A percentile compares a stretch with the other conserved stretches of the same genome.
phyloP scores from a whole-genome alignment of 2,113 vertebrate species.

The Corvus cornix region DNA sequence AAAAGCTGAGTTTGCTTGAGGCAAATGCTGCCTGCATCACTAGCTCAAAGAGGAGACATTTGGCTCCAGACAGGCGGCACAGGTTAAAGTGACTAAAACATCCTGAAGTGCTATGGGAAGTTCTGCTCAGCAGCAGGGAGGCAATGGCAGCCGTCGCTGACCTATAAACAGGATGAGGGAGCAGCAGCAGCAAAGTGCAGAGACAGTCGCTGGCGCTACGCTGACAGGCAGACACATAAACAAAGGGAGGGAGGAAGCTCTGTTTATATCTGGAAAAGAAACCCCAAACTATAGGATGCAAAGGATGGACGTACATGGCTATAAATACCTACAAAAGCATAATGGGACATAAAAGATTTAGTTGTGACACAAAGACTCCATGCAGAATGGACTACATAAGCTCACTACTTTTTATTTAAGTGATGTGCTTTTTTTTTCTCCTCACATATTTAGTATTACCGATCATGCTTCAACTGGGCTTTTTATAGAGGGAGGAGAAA shows the following conservation, averaged over 20 bases:
- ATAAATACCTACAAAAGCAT: slow-evolving; percentile 63
- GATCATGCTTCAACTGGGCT: not conserved
- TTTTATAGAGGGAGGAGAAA: not conserved
- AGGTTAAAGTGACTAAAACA: slow-evolving; percentile 50
- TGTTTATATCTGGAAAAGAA: slow-evolving; percentile 67
- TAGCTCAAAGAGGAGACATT: not conserved
- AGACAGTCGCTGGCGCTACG: slow-evolving; percentile 45
- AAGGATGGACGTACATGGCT: slow-evolving; percentile 3
- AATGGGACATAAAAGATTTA: slow-evolving; percentile 19
- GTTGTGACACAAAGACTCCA: not conserved
- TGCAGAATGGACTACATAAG: not conserved
- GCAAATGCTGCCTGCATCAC: not conserved
- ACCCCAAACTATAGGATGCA: slow-evolving; percentile 52
- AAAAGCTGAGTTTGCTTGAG: not conserved
- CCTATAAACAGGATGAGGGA: slow-evolving; percentile 78
- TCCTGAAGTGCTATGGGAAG: slow-evolving; percentile 57
- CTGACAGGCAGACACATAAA: slow-evolving; percentile 69
- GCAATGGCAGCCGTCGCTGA: not conserved
- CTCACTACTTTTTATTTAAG: not conserved
- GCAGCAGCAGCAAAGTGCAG: slow-evolving; percentile 44
- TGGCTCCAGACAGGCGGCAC: slow-evolving; percentile 41
- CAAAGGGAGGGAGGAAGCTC: slow-evolving; percentile 66
- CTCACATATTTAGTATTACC: not conserved
- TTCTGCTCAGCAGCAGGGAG: not conserved
- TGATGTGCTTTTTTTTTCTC: not conserved